phyloP scores from a whole-genome alignment of 35 echinoderm and acorn worm genomes.

The Heliocidaris erythrogramma region DNA sequence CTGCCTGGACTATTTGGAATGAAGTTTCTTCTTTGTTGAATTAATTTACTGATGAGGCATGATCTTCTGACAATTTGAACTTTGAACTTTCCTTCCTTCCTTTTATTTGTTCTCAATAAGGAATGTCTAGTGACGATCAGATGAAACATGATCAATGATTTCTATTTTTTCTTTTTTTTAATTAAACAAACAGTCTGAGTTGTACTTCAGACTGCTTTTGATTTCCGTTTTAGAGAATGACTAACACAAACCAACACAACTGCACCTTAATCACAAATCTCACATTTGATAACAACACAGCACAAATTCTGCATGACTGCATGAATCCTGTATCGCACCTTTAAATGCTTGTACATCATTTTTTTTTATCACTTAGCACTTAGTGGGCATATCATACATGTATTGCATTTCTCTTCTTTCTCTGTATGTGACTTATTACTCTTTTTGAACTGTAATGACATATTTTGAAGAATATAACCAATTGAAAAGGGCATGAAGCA shows the following conservation, averaged over 20 bases:
- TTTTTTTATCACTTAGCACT: not conserved
- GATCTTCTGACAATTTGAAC: slow-evolving; percentile 20
- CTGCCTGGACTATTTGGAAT: slow-evolving; percentile 4
- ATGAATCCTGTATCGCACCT: not conserved
- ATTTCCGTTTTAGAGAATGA: not conserved
- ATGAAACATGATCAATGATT: not conserved
- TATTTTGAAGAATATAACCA: not conserved
- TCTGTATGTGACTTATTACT: slow-evolving; percentile 28
- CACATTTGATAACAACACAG: slow-evolving; percentile 3
- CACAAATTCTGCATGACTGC: slow-evolving; percentile 1
- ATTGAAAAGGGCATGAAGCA: slow-evolving; percentile 24
- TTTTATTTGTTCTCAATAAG: slow-evolving; percentile 13
- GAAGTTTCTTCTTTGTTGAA: not conserved
- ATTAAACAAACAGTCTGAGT: not conserved
- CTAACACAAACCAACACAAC: not conserved
- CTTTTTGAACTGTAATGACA: not conserved
- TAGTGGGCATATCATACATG: not conserved
- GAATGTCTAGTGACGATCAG: not conserved
- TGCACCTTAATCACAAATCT: not conserved
- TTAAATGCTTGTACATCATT: not conserved
- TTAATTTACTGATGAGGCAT: slow-evolving; percentile 35
- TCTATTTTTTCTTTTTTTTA: not conserved
- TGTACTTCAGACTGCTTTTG: not conserved
- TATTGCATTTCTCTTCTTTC: slow-evolving; percentile 1
- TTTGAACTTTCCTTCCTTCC: not conserved